Evolutionary conservation across 1,140 invertebrate species (phyloP), one percentile per base, ranked within the genome.

Genomic region (Patella vulgata): DNA sequence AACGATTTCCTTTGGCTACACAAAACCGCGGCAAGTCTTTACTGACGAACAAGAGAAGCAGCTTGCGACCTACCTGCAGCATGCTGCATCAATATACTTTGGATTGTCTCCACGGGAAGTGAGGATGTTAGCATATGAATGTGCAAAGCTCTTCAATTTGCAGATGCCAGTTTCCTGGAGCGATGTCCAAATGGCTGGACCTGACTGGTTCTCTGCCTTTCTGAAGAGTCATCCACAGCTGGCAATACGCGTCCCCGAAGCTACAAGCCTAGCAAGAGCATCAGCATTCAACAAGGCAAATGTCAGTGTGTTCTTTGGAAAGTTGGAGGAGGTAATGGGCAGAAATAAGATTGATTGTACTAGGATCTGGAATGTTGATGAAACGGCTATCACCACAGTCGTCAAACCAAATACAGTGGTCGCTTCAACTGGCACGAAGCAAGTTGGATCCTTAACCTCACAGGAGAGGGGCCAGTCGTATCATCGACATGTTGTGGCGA

Each of bases 261-360:
- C 79, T 66, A 85, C 83, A 12, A 86, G 84, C 57, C 61, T 86
- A 11, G 70, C 80, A 21, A 71, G 85, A 63, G 81, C 81, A 12
- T 83, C 82, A 21, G 84, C 80, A 55, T 86, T 87, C 66, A 87
- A 87, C 69, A 81, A 82, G 85, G 72, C 42, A 12, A 84, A 85
- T 57, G 77, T 84, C 2, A 43, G 39, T 12, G 47, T 55, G 30
- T 86, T 85, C 75, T 85, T 70, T 73, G 63, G 76, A 28, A 82
- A 81, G 62, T 74, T 40, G 9, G 30, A 81, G 19, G 55, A 79
- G 47, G 70, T 43, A 21, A 23, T 54, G 12, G 11, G 47, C n/a
- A 43, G 54, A 40, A 19, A 64, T 40, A 21, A 50, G 8, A 48
- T 42, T 43, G 4, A 27, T 14, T 28, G 54, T 44, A 28, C n/a